Evolutionary conservation across 2,888 invertebrate species (phyloP), one percentile per base, ranked within the genome.

Genomic region (Trilocha varians): DNA sequence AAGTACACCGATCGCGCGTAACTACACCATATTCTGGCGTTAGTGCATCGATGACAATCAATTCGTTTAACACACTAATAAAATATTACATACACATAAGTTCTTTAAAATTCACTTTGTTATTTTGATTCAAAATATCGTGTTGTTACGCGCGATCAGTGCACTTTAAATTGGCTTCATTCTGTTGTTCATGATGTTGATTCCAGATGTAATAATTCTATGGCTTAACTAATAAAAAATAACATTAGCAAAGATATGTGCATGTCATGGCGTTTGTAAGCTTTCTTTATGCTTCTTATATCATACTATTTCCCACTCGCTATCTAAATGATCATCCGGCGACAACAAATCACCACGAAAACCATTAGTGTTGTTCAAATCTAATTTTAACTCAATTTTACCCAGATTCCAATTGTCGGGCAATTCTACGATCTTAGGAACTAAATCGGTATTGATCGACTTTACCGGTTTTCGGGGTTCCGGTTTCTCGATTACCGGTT

Each of bases 331-430:
- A 0, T 80, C 80, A 34, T 85, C 85, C 0, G 85, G 84, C 0
- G 85, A 83, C 5, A 65, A 44, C 1, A 76, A 42, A 14, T 53
- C 59, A 1, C 72, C 70, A 8, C 61, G 70, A 1, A 62, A 55
- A 0, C 71, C 70, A 13, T 74, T 76, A 0, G 70, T 70, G 13
- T 74, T 76, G n/a, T 70, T 73, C 43, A 64, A 42, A 16, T 82
- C 82, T 34, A 84, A 53, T 41, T 70, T 68, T 16, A 86, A 47
- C 48, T 84, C 75, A 8, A 88, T 83, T 53, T 84, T 76, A 41
- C 84, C 82, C 36, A 89, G 66, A 55, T 88, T 89, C 90, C 90
- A 90, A 32, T 83, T 84, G 39, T 87, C 88, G 0, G 90, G 90
- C 44, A 90, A 65, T 45, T 85, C 72, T 16, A 88, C 70, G 25